Percentiles rank a stretch among this genome's conserved stretches.
These are phyloP conservation scores for Protodeltote pygarga DNA, from an alignment of 2,888 invertebrate genomes.

Conservation along the genomic window DNA sequence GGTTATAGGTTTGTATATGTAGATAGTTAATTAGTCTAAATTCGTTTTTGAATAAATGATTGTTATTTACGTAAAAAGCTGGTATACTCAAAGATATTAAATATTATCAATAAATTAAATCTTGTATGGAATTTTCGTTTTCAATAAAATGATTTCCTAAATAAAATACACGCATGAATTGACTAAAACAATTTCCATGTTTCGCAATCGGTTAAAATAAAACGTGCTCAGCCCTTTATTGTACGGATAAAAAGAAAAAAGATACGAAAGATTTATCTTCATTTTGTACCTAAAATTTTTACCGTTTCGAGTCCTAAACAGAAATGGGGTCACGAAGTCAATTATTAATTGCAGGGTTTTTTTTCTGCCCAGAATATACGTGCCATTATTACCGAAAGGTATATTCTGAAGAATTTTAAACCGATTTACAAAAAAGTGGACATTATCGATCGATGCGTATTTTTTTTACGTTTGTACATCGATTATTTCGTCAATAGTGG, in stretches of 20 bases:
- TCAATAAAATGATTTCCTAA: constrained; percentile 4
- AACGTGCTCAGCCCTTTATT: constrained; percentile 38
- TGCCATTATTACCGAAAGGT: constrained; percentile 7
- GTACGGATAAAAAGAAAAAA: constrained; percentile 35
- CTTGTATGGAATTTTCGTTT: too few relatives aligned
- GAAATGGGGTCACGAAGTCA: constrained; percentile 33
- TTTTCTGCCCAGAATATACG: too few relatives aligned
- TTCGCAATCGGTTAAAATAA: constrained; percentile 31
- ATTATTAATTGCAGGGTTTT: constrained; percentile 36
- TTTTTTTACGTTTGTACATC: too few relatives aligned
- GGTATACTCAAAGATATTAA: too few relatives aligned
- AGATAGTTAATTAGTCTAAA: too few relatives aligned
- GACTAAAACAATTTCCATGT: not conserved
- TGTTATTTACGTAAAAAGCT: too few relatives aligned
- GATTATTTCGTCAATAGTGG: too few relatives aligned
- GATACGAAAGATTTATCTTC: constrained; percentile 41
- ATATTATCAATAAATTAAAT: too few relatives aligned
- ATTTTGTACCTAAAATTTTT: constrained; percentile 37
- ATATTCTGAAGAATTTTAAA: too few relatives aligned
- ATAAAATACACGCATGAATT: constrained; percentile 14
- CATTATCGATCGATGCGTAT: too few relatives aligned
- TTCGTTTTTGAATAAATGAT: too few relatives aligned
- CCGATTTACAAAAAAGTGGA: not conserved
- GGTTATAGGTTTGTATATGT: too few relatives aligned
- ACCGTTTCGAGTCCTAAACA: constrained; percentile 23